phyloP scores from a whole-genome alignment of 1,140 invertebrate genomes.

The Saccostrea glomerata region DNA sequence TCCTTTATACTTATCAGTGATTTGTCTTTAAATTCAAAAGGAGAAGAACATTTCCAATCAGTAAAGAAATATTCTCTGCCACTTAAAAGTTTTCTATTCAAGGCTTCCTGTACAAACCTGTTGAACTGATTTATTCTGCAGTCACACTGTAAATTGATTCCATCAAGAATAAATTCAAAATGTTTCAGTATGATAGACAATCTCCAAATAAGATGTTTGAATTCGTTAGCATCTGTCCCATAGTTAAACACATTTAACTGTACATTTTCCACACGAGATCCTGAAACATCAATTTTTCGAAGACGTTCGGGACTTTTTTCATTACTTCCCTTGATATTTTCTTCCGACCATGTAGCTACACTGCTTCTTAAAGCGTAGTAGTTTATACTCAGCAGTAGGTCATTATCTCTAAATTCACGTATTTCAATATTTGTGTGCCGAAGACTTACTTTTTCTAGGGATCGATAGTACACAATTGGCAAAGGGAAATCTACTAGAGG shows the following conservation, averaged over 20 bases:
- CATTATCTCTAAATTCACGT: constrained; percentile 54
- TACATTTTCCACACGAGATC: constrained; percentile 53
- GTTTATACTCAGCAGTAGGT: constrained; percentile 37
- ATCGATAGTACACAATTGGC: constrained; percentile 59
- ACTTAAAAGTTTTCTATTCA: constrained; percentile 33
- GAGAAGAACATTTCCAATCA: constrained; percentile 62
- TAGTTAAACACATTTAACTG: constrained; percentile 4
- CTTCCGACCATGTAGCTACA: constrained; percentile 55
- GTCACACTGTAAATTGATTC: constrained; percentile 60
- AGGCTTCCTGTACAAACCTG: constrained; percentile 47
- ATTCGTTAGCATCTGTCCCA: background rate
- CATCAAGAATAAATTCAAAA: constrained; percentile 61
- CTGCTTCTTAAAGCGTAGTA: constrained; percentile 39
- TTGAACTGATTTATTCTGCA: constrained; percentile 63
- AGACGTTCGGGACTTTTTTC: constrained; percentile 38
- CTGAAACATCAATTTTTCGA: constrained; percentile 56
- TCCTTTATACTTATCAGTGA: constrained; percentile 51
- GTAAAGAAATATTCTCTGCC: constrained; percentile 64
- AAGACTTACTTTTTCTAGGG: constrained; percentile 56
- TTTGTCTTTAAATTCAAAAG: constrained; percentile 56
- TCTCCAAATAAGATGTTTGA: constrained; percentile 12
- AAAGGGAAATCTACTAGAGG: constrained; percentile 60
- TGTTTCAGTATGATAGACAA: constrained; percentile 56
- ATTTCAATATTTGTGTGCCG: constrained; percentile 57
- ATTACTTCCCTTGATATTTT: constrained; percentile 46